Conservation (phyloP, 2,888 invertebrate genomes). For the Sycophila texana region DNA sequence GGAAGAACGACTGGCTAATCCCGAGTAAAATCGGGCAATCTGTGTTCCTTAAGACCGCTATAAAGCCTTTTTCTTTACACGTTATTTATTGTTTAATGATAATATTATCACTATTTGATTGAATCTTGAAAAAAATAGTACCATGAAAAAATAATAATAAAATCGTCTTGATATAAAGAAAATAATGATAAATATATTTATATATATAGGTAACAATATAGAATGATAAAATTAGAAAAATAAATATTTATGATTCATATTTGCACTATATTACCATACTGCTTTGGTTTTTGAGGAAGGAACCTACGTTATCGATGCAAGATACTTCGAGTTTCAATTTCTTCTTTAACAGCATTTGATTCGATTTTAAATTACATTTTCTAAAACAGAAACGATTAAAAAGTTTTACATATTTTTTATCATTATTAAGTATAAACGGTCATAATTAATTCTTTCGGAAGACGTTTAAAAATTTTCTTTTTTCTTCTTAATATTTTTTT, state of each 20-base stretch:
- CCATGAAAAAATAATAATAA: background rate
- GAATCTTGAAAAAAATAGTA: background rate
- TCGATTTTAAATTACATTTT: background rate
- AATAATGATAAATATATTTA: background rate
- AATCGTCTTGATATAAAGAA: background rate
- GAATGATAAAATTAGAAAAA: background rate
- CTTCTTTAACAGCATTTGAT: constrained; percentile 24
- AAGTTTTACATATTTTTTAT: background rate
- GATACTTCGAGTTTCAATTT: background rate
- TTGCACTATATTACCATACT: background rate
- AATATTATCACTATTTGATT: background rate
- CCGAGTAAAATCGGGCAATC: too few relatives aligned
- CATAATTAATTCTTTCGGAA: too few relatives aligned
- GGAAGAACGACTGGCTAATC: too few relatives aligned
- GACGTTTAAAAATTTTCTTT: too few relatives aligned
- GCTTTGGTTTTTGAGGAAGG: background rate
- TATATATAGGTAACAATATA: background rate
- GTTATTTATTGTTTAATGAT: background rate
- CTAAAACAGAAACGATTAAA: background rate
- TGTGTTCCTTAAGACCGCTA: too few relatives aligned
- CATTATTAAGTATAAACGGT: too few relatives aligned
- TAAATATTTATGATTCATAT: background rate
- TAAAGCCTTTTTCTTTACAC: too few relatives aligned
- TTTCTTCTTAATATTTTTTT: too few relatives aligned
- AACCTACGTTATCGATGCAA: constrained; percentile 31